These are phyloP conservation scores for Paedocypris micromegethes DNA, from an alignment of 2,797 vertebrate species.

Conservation along the genomic window DNA sequence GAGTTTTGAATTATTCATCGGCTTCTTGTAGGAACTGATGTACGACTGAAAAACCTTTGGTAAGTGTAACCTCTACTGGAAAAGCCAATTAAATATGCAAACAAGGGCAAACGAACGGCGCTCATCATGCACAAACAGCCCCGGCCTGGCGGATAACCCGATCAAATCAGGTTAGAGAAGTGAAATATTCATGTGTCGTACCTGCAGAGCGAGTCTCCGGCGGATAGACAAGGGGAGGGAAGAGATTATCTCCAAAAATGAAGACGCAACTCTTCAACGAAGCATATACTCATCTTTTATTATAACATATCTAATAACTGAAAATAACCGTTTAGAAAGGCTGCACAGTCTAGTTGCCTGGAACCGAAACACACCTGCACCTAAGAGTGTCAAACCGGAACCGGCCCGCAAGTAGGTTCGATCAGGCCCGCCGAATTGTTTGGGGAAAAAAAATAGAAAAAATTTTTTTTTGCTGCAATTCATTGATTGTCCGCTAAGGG, in stretches of 20 bases:
- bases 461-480: too few relatives aligned
- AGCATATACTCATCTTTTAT: not conserved
- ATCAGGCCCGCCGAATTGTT: too few relatives aligned
- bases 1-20: not conserved
- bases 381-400: too few relatives aligned
- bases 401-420: too few relatives aligned
- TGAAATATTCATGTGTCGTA: conserved; percentile 56
- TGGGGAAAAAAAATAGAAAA: too few relatives aligned
- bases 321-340: too few relatives aligned
- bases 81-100: not conserved
- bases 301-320: too few relatives aligned
- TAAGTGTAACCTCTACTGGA: not conserved
- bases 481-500: too few relatives aligned
- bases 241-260: conserved; percentile 29
- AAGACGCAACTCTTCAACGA: conserved; percentile 40
- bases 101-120: not conserved
- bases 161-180: conserved; percentile 47
- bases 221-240: conserved; percentile 6
- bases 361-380: too few relatives aligned
- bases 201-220: conserved; percentile 44
- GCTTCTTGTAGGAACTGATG: not conserved
- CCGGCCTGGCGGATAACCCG: conserved; percentile 1
- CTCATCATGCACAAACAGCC: not conserved
- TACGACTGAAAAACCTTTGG: not conserved
- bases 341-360: too few relatives aligned